Base-by-base conservation (phyloP, 2,888 invertebrate genomes). In the Gortyna flavago region DNA sequence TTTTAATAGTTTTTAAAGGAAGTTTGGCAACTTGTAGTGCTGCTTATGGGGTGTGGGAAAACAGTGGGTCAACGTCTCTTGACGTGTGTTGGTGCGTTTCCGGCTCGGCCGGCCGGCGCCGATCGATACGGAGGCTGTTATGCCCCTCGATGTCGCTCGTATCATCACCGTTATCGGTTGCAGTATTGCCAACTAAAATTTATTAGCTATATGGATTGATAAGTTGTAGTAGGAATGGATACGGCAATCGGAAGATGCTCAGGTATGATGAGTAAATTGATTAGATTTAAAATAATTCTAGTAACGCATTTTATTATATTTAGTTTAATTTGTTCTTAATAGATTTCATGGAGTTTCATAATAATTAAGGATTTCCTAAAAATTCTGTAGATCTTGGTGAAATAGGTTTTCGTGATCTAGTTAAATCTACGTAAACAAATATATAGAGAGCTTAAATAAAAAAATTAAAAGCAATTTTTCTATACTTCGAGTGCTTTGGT, bases 71-170 rank as follows among this genome's bases (percentile, higher is more conserved):
- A 61, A 18, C 11, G 25, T 76, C 7, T 61, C 1, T 57, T 29
- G 29, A 38, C 11, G 21, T 67, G 18, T 4, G n/a, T 68, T 44
- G 35, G 18, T 69, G 41, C 38, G 38, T 62, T 74, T 75, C 75
- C 62, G 59, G 29, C 5, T 4, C 41, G 25, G 29, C 18, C 25
- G 18, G 11, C 44, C 21, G 51, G 61, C 9, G 59, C 25, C n/a
- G 80, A 70, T 80, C 83, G 51, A 77, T 70, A 69, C 68, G 7
- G 69, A 67, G 18, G 32, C 59, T 83, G 54, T 13, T 35, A 69
- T 69, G 69, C 69, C 35, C 18, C 18, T 35, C 57, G 11, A 69
- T 59, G 7, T 35, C n/a, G 2, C n/a, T 21, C 35, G 18, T 69
- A 3, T 69, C 35, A 21, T 11, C 35, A 21, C 6, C 35, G 51